Percentiles rank a stretch among this genome's conserved stretches.
Conservation (phyloP, 1,140 invertebrate species). For the Halyomorpha halys region DNA sequence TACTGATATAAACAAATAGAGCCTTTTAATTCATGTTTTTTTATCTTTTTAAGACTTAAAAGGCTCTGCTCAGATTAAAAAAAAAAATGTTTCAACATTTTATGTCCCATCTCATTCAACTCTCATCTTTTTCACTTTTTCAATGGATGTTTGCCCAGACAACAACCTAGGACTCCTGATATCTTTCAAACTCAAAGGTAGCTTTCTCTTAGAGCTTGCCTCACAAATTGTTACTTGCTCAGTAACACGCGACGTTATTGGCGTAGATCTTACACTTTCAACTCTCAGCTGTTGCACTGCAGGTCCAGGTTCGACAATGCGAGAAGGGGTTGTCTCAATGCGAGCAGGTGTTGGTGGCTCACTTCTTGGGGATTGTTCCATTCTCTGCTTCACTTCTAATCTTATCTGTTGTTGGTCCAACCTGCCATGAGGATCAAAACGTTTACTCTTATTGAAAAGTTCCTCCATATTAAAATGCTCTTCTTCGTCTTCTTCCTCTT, state of each 20-base stretch:
- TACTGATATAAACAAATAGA: no score
- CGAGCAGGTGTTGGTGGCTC: background rate
- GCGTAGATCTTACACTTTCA: background rate
- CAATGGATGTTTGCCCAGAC: background rate
- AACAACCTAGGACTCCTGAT: background rate
- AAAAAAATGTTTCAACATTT: no score
- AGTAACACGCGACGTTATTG: background rate
- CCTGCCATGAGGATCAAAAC: no score
- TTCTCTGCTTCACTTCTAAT: background rate
- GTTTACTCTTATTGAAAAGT: background rate
- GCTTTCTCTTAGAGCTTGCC: conserved; percentile 3
- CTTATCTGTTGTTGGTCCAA: background rate
- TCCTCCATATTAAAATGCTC: background rate
- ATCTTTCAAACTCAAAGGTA: conserved; percentile 1
- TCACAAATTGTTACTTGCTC: conserved; percentile 7
- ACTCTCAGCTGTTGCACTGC: background rate
- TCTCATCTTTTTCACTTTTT: conserved; percentile 1
- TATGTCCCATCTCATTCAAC: background rate
- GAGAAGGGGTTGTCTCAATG: conserved; percentile 1
- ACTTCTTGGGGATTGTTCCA: background rate
- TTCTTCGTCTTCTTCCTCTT: conserved; percentile 21
- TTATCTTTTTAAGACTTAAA: no score
- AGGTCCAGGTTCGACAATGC: background rate
- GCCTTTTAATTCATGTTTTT: no score
- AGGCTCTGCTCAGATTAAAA: no score